Conservation (phyloP, 2,113 vertebrate species). For the Grus americana region DNA sequence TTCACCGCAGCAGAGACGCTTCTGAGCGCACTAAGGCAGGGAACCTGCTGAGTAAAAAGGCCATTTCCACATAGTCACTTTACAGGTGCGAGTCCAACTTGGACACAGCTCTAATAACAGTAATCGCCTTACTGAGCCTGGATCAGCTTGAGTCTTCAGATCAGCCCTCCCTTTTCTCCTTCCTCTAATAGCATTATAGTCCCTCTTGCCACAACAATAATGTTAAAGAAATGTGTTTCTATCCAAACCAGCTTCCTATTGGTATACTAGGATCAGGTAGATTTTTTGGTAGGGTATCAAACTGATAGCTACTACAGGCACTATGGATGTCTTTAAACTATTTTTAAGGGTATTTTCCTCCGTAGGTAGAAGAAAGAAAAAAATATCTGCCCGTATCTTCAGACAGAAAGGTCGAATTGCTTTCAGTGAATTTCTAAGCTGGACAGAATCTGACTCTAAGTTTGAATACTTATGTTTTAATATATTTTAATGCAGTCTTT, state of each 20-base stretch:
- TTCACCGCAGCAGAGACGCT: rapidly evolving
- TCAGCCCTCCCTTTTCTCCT: neutral
- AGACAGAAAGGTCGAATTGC: neutral
- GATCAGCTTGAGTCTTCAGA: neutral
- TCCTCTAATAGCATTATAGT: neutral
- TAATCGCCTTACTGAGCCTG: neutral
- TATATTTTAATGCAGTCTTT: neutral
- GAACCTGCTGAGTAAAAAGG: neutral
- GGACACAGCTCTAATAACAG: neutral
- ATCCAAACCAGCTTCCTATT: neutral
- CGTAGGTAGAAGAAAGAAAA: neutral
- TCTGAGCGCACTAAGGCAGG: neutral
- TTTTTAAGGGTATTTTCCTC: neutral
- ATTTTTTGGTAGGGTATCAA: neutral
- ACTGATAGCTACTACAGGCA: neutral
- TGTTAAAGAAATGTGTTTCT: neutral
- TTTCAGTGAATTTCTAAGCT: neutral
- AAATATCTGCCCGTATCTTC: no score
- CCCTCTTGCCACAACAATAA: neutral
- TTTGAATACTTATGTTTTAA: neutral
- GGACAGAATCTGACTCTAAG: neutral
- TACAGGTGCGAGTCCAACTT: neutral
- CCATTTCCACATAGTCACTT: neutral
- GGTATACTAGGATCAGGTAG: neutral
- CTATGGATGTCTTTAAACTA: neutral